Conservation (phyloP, 2,113 vertebrate species). For the Dascyllus trimaculatus region DNA sequence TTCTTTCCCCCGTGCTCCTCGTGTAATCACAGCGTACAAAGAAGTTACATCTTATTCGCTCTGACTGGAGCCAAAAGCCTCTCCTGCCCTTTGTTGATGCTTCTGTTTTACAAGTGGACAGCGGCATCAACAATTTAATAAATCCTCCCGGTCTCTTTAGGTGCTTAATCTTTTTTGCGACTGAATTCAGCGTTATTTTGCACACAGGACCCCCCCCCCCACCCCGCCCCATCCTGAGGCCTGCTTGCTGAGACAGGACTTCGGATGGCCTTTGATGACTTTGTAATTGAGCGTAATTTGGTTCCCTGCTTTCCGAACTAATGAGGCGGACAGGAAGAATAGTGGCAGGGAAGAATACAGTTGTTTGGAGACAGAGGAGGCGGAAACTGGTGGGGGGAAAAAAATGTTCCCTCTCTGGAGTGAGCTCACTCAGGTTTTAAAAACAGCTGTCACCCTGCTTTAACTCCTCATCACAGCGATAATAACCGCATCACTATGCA, state of each 20-base stretch:
- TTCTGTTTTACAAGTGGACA: slow-evolving; percentile 35
- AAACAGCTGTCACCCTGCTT: slow-evolving; percentile 67
- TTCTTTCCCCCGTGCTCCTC: background rate
- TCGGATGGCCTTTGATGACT: slow-evolving; percentile 83
- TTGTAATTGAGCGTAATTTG: slow-evolving; percentile 85
- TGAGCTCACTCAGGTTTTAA: slow-evolving; percentile 55
- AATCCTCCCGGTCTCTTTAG: slow-evolving; percentile 30
- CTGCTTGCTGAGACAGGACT: slow-evolving; percentile 80
- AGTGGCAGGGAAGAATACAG: slow-evolving; percentile 64
- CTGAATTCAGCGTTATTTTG: slow-evolving; percentile 27
- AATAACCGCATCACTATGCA: slow-evolving; percentile 72
- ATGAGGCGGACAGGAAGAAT: slow-evolving; percentile 79
- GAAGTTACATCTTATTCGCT: slow-evolving; percentile 17
- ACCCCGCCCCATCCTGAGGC: slow-evolving; percentile 33
- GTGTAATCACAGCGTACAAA: slow-evolving; percentile 22
- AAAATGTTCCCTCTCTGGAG: slow-evolving; percentile 23
- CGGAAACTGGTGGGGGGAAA: slow-evolving; percentile 18
- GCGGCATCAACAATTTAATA: slow-evolving; percentile 17
- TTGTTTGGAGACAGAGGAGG: slow-evolving; percentile 48
- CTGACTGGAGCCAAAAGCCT: slow-evolving; percentile 3
- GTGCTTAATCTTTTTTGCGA: background rate
- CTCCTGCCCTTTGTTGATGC: background rate
- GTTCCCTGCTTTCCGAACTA: slow-evolving; percentile 83
- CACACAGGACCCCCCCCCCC: background rate
- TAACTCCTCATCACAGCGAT: slow-evolving; percentile 54